Conservation (phyloP, 2,797 vertebrate species). For the Hipposideros larvatus region DNA sequence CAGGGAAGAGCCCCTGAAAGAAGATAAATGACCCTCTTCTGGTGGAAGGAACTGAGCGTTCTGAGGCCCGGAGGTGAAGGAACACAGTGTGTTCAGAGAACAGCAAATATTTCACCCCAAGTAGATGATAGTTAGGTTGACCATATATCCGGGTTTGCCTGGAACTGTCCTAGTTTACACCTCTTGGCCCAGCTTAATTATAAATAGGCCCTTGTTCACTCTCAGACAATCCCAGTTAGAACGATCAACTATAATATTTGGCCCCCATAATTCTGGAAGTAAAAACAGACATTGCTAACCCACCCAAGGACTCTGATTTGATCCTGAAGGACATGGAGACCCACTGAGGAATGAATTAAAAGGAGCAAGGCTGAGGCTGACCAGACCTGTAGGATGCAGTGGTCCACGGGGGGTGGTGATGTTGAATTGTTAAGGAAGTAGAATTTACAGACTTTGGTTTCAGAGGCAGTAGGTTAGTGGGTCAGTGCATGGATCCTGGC, state of each 20-base stretch:
- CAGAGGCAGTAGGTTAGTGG: not conserved
- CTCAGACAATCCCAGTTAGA: not conserved
- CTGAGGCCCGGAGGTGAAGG: slow-evolving; percentile 38
- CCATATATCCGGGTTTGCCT: not conserved
- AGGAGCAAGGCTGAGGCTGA: not conserved
- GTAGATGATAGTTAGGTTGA: not conserved
- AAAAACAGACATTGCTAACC: not conserved
- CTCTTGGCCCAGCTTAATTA: slow-evolving; percentile 32
- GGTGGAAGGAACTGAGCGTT: not conserved
- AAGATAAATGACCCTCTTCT: slow-evolving; percentile 17
- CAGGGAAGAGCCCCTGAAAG: not conserved
- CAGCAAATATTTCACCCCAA: not conserved
- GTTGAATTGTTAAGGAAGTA: not conserved
- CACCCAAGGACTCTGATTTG: not conserved
- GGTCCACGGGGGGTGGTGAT: not conserved
- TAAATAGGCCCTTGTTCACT: slow-evolving; percentile 24
- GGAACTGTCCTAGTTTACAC: slow-evolving; percentile 26
- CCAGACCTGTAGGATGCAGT: not conserved
- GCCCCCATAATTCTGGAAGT: not conserved
- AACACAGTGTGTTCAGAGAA: not conserved
- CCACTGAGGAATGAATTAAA: not conserved
- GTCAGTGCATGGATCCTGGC: not conserved
- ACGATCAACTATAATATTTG: not conserved
- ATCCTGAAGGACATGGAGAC: not conserved
- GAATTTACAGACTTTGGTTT: not conserved